Base-by-base conservation (phyloP, 2,113 vertebrate genomes). In the Protomyctophum bolini region DNA sequence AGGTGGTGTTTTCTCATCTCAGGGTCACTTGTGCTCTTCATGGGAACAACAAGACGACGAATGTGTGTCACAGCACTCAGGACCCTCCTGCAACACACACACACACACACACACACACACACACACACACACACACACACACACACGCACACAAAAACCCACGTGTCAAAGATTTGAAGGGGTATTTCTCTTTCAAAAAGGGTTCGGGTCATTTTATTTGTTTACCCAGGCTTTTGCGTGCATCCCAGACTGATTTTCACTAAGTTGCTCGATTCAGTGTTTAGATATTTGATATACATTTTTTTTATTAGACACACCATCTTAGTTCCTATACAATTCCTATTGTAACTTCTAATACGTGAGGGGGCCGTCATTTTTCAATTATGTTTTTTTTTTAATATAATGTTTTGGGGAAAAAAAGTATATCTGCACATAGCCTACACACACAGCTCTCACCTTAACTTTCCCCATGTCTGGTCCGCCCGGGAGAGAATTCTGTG, bases 401-500 rank as follows among this genome's bases (percentile, higher is more conserved):
- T 15, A 58, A 7, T 2, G 21, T 21, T 21, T 21, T 21, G 21
- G 21, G 21, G 2, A 21, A 21, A 21, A 21, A 21, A 21, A 21
- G 21, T 21, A 21, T 21, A 21, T 21, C 21, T 21, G 21, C 21
- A 21, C 21, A 2, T 21, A 8, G 63, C 41, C 2, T 15, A 10
- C 33, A 45, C 4, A 9, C 3, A 15, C 10, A 68, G 2, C 63
- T 8, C 79, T 87, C 74, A 94, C 94, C 91, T 95, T 94, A 63
- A 93, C 90, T 66, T 83, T 86, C 6, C 93, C 92, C 79, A 94
- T 73, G 68, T 94, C 92, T 63, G 91, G 89, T 72, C 91, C 85
- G 8, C 91, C 94, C 12, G 94, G 94, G 28, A 95, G 92, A 0
- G 95, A 95, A 63, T 94, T 95, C 83, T 95, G 95, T 52, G 94